phyloP scores from a whole-genome alignment of 2,888 invertebrate genomes.

The Acronicta psi region DNA sequence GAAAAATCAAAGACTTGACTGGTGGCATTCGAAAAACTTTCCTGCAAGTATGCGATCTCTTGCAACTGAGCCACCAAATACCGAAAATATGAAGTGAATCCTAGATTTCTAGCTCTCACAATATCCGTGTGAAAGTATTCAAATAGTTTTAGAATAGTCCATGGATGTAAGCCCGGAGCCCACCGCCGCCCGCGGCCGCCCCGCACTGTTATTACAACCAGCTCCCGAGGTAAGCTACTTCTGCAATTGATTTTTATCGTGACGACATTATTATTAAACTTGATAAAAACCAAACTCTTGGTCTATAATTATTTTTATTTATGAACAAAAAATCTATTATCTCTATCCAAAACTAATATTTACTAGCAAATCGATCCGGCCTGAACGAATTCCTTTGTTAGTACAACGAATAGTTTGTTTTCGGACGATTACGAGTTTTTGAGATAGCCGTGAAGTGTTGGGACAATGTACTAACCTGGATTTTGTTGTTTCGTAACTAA shows the following conservation, averaged over 20 bases:
- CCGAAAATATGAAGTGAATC: background rate
- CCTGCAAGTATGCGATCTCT: background rate
- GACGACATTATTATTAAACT: slow-evolving; percentile 81
- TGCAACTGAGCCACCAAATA: background rate
- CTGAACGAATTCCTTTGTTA: slow-evolving; percentile 49
- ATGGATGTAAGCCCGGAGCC: slow-evolving; percentile 36
- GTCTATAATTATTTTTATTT: slow-evolving; percentile 70
- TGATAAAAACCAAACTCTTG: slow-evolving; percentile 66
- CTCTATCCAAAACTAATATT: slow-evolving; percentile 64
- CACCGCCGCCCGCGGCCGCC: slow-evolving; percentile 56
- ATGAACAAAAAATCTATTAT: slow-evolving; percentile 72
- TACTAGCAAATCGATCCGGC: slow-evolving; percentile 60
- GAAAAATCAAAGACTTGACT: background rate
- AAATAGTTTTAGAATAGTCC: slow-evolving; percentile 52
- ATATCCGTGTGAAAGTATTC: slow-evolving; percentile 7
- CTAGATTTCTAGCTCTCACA: background rate
- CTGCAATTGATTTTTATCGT: slow-evolving; percentile 84
- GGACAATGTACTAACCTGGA: slow-evolving; percentile 15
- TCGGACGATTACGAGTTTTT: slow-evolving; percentile 22
- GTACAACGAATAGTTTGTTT: slow-evolving; percentile 43
- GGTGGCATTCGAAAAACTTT: background rate
- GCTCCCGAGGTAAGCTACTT: slow-evolving; percentile 77
- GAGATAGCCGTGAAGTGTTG: slow-evolving; percentile 37
- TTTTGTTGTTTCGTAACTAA: slow-evolving; percentile 7
- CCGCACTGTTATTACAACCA: slow-evolving; percentile 77